These are phyloP conservation scores for Eucidaris tribuloides DNA, from an alignment of 35 echinoderm and acorn worm genomes.

Conservation along the genomic window DNA sequence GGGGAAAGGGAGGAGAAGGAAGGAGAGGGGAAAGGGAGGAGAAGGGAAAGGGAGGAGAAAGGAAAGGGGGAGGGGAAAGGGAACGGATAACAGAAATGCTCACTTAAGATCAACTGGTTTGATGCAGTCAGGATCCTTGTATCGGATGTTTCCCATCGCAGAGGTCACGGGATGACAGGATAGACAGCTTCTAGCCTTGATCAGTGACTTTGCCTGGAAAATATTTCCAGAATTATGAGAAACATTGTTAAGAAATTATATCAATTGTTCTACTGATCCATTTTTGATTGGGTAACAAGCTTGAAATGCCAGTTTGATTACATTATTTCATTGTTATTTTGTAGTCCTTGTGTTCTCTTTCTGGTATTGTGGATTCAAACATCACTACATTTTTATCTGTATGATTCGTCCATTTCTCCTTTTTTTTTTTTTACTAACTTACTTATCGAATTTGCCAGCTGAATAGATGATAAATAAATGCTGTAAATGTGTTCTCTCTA, in stretches of 20 bases:
- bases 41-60: no score
- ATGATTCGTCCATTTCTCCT: no score
- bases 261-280: not conserved
- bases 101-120: constrained; percentile 71
- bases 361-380: not conserved
- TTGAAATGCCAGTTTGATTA: not conserved
- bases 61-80: not conserved
- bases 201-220: constrained; percentile 58
- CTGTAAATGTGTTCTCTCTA: no score
- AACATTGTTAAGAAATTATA: not conserved
- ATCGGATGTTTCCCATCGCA: constrained; percentile 74
- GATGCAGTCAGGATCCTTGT: constrained; percentile 86
- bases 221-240: not conserved
- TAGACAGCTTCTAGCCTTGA: constrained; percentile 59
- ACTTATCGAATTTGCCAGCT: no score
- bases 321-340: not conserved
- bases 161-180: constrained; percentile 77
- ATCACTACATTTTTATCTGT: not conserved
- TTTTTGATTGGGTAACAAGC: not conserved
- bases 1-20: no score
- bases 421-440: no score
- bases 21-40: not conserved
- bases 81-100: constrained; percentile 7
- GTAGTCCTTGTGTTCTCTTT: not conserved
- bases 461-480: no score